Base-by-base conservation (phyloP, 1,140 invertebrate genomes). In the Pseudomyrmex gracilis region DNA sequence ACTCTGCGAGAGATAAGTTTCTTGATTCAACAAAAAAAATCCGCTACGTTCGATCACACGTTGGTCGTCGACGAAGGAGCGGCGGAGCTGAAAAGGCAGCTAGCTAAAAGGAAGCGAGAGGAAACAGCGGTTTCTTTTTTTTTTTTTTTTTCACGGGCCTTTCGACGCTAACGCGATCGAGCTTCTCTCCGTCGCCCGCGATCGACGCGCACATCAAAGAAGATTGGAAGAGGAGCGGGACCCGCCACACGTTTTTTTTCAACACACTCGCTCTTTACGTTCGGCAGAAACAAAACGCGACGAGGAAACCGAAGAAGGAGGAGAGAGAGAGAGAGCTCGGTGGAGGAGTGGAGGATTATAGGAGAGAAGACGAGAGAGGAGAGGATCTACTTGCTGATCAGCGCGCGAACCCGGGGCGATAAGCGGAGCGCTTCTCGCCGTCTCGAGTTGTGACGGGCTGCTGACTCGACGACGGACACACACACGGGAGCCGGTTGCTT, bases 361-460 rank as follows among this genome's bases (percentile, higher is more conserved):
- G n/a, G n/a, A n/a, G n/a, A 20, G 24, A n/a, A 13, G 51, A n/a
- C 12, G 15, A 58, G 73, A 58, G 73, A 77, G 34, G 20, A 78
- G 76, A 78, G 64, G 53, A 70, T 68, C 58, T 82, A 82, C 78
- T 82, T 73, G 77, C 77, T 82, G 78, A 82, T 82, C 70, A 55
- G 57, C 71, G 78, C 71, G 78, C 47, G 58, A 73, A 74, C 57
- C 53, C 68, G 55, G 47, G 45, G 45, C 15, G 73, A 53, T 71
- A 87, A 73, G 85, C 51, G 47, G 63, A 64, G 57, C 49, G n/a
- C n/a, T n/a, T n/a, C n/a, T 61, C 53, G 43, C 49, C 73, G 53
- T 86, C 55, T 77, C 67, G 67, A 85, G 73, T 84, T 70, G 55
- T 70, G 55, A 87, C 61, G 70, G 58, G 63, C 68, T 51, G 66